Base-by-base conservation (phyloP, 2,888 invertebrate species). In the Trachelus tabidus region DNA sequence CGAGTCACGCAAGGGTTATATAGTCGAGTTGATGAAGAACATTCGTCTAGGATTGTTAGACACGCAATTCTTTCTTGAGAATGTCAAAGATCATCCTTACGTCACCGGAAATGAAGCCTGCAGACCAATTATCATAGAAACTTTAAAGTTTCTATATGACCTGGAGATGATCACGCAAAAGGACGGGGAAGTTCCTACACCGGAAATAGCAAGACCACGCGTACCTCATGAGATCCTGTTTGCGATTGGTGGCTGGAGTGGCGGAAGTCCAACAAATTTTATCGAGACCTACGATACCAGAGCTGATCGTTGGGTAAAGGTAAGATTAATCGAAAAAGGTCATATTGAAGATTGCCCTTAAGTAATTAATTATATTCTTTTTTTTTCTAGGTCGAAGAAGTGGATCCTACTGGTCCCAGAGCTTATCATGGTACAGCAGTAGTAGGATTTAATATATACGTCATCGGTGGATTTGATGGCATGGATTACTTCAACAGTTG, bases 351-450 rank as follows among this genome's bases (percentile, higher is more conserved):
- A 69, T 73, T 76, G 73, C 68, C n/a, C 12, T 12, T 11, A 1
- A 68, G 15, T 3, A 35, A 73, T 31, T 76, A 11, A 69, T 78
- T 77, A 12, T 80, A 78, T 81, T 79, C 4, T 68, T 73, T 33
- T 11, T 35, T 75, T 68, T 69, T 78, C 68, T 84, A 94, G 94
- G 95, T 96, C 12, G 94, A 94, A 83, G 96, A 97, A 87, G 95
- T 96, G 73, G 97, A 97, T 91, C 95, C 96, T 3, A 94, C 94
- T 15, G 97, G 97, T 34, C 96, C 98, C 0, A 93, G 98, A 76
- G 98, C 98, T 0, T 98, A 98, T 90, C 98, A 98, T 89, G 98
- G 98, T n/a, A 96, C 97, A 0, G 97, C 97, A 0, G 97, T 98
- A 0, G 94, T 98, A 1, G 97, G 96, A 0, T 94, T 94, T 84